phyloP scores from a whole-genome alignment of 2,888 invertebrate genomes.

The Myathropa florea region DNA sequence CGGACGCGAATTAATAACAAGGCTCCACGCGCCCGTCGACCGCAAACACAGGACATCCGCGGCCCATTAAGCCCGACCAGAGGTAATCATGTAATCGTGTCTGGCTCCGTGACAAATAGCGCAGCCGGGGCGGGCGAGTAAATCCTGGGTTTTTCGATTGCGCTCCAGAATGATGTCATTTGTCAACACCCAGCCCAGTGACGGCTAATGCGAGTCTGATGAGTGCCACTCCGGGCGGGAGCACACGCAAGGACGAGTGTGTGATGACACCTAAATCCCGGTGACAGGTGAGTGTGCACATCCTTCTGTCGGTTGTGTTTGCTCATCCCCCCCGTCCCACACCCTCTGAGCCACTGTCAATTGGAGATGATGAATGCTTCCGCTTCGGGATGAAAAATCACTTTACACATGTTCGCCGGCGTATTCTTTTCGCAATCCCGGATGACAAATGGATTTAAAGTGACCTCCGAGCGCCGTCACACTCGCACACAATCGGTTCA shows the following conservation, averaged over 20 bases:
- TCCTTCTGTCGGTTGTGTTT: not conserved
- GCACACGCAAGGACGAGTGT: not conserved
- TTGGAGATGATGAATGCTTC: not conserved
- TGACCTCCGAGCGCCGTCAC: not conserved
- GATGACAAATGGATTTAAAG: not conserved
- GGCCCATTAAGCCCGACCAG: not conserved
- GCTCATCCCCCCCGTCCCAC: not conserved
- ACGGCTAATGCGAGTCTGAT: not conserved
- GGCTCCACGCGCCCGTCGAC: not conserved
- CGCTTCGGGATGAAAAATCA: not conserved
- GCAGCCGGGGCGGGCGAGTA: not conserved
- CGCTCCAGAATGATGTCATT: not conserved
- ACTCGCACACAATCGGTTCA: not conserved
- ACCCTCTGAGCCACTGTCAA: not conserved
- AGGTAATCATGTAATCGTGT: not conserved
- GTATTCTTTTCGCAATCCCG: not conserved
- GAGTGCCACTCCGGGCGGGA: not conserved
- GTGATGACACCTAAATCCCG: not conserved
- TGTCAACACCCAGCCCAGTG: not conserved
- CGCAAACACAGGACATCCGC: not conserved
- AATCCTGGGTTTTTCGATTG: not conserved
- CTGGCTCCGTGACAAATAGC: not conserved
- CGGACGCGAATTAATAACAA: not conserved
- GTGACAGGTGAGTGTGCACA: not conserved
- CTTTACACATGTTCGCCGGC: not conserved